These are phyloP conservation scores for Cephus rjabovi DNA, from an alignment of 2,888 invertebrate species.

Conservation along the genomic window DNA sequence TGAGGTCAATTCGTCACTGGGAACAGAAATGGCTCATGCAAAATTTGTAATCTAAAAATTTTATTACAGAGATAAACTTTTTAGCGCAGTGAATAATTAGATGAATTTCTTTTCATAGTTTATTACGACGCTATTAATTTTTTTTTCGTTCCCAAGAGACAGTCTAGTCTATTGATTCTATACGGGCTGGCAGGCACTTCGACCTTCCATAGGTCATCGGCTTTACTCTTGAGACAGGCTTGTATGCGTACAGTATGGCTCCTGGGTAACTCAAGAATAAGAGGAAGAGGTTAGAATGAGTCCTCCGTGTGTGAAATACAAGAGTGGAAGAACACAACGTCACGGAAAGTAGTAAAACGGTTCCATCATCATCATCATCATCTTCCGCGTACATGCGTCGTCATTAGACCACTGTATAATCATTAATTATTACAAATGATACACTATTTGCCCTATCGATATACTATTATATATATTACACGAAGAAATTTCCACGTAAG, in stretches of 20 bases:
- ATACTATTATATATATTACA: background rate
- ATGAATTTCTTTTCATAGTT: background rate
- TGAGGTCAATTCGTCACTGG: too few species aligned
- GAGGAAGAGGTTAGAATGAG: background rate
- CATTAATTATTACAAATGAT: conserved; percentile 4
- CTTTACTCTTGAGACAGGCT: conserved; percentile 39
- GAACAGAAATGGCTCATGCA: too few species aligned
- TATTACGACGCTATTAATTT: background rate
- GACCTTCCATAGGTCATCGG: conserved; percentile 57
- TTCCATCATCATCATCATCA: conserved; percentile 14
- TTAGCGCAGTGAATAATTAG: background rate
- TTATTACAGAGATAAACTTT: background rate
- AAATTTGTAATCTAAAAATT: background rate
- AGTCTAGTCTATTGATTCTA: background rate
- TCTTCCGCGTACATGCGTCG: conserved; percentile 30
- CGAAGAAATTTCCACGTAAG: background rate
- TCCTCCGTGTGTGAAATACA: background rate
- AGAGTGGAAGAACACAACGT: background rate
- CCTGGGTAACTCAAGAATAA: conserved; percentile 9
- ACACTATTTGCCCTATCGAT: background rate
- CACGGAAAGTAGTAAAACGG: conserved; percentile 1
- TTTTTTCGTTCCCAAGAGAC: background rate
- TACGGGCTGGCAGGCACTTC: conserved; percentile 8
- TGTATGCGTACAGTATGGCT: background rate
- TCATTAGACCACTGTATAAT: conserved; percentile 28